phyloP scores from a whole-genome alignment of 2,797 vertebrate species.

The Enteromius thamalakanensis region DNA sequence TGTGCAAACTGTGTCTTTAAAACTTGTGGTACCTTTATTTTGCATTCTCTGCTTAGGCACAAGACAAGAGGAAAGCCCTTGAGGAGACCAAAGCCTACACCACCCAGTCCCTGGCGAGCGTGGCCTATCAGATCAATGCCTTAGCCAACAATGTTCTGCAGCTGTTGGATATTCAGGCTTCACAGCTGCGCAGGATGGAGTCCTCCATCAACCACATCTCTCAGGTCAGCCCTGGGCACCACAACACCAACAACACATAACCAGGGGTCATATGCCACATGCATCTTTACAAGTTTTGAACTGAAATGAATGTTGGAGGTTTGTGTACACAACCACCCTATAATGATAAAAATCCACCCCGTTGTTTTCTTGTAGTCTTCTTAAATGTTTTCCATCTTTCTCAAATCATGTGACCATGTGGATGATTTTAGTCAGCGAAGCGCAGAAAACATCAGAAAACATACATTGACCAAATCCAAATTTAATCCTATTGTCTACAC shows the following conservation, averaged over 20 bases:
- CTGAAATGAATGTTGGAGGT: too few species aligned
- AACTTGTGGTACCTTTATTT: background rate
- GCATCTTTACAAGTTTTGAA: too few species aligned
- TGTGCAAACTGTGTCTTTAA: background rate
- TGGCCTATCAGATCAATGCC: constrained; percentile 99
- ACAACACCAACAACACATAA: background rate
- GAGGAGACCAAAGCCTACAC: constrained; percentile 99
- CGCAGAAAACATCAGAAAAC: too few species aligned
- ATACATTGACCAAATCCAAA: too few species aligned
- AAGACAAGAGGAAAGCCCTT: constrained; percentile 98
- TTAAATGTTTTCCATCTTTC: too few species aligned
- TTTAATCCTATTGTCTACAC: too few species aligned
- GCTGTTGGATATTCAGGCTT: constrained; percentile 97
- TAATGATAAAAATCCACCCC: too few species aligned
- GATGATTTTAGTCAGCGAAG: too few species aligned
- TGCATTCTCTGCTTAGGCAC: constrained; percentile 74
- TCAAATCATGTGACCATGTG: too few species aligned
- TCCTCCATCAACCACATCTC: constrained; percentile 99
- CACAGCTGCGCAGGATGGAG: constrained; percentile 98
- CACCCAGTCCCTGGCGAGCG: constrained; percentile 97
- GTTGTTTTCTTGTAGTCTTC: too few species aligned
- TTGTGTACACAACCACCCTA: too few species aligned
- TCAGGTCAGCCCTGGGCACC: constrained; percentile 75
- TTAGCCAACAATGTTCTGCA: constrained; percentile 99
- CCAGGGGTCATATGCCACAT: background rate